Evolutionary conservation across 2,888 invertebrate species (phyloP).

Genomic region (Stenolophus ochropezus): DNA sequence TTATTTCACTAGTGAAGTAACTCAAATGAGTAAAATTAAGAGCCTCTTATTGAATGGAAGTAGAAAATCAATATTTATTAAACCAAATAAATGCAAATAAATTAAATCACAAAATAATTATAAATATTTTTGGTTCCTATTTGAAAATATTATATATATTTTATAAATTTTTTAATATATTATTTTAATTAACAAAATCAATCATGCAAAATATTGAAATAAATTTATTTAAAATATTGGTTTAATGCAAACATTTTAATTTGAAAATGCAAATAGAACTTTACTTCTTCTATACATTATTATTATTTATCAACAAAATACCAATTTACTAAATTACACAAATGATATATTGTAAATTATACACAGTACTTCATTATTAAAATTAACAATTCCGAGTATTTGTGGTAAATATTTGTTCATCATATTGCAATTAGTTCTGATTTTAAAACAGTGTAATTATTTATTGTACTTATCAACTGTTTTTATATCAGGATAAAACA

Average conservation of each 20-base stretch:
- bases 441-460: not conserved
- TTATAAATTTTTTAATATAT: not conserved
- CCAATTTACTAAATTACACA: not conserved
- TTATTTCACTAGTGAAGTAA: too few species aligned
- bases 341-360: conserved; percentile 8
- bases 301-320: conserved; percentile 8
- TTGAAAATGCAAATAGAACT: not conserved
- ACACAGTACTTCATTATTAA: conserved; percentile 28
- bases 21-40: too few species aligned
- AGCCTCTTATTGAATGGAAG: too few species aligned
- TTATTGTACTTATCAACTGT: not conserved
- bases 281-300: not conserved
- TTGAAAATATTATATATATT: not conserved
- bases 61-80: too few species aligned
- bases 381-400: conserved; percentile 8
- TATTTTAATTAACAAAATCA: not conserved
- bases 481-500: not conserved
- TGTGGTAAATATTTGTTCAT: conserved; percentile 7
- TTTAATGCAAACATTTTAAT: not conserved
- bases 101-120: not conserved
- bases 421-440: conserved; percentile 12
- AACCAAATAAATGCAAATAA: too few species aligned
- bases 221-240: not conserved
- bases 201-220: not conserved
- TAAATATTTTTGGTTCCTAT: not conserved